Base-by-base conservation (phyloP, 2,888 invertebrate genomes). In the Pseudanteris insignis region DNA sequence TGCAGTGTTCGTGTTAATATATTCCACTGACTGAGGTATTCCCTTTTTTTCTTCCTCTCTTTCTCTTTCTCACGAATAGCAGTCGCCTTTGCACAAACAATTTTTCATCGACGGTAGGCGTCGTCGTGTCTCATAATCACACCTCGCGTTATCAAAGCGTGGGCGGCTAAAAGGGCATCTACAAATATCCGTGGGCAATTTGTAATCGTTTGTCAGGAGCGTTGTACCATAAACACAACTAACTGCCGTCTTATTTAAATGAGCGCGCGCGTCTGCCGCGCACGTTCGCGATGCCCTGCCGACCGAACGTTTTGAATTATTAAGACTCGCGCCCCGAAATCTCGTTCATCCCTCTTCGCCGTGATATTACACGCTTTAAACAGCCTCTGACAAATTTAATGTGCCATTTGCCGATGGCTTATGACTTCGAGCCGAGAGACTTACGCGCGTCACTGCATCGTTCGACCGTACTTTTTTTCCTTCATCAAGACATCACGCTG, bases 231-330 rank as follows among this genome's bases (percentile, higher is more conserved):
- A 76, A 79, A 78, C 74, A 75, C 71, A 67, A 75, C 75, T 75
- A 78, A 77, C 73, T 75, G 75, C 77, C 70, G 72, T 72, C 75
- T 76, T 77, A 77, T 78, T 78, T 72, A 77, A 77, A 77, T 76
- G 74, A 75, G 75, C 47, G 44, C 54, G 44, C 44, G 61, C 63
- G 58, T 50, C 65, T 57, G 38, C n/a, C n/a, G n/a, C n/a, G 30
- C 60, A 48, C 66, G 60, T 60, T 40, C 26, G 57, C 61, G 66
- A 61, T 63, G 59, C 59, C 57, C 60, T 60, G 44, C 47, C 38
- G 33, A 43, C 63, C 55, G 64, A 64, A 61, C 63, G 57, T 69
- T 69, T 67, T 69, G 67, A 70, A 68, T 66, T 68, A 70, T 70
- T 61, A 62, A 62, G 64, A 38, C 58, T 44, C 44, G 46, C 48